Percentiles rank a stretch among this genome's conserved stretches.
phyloP scores from a whole-genome alignment of 92 coral and sea anemone genomes.

The Nematostella vectensis region DNA sequence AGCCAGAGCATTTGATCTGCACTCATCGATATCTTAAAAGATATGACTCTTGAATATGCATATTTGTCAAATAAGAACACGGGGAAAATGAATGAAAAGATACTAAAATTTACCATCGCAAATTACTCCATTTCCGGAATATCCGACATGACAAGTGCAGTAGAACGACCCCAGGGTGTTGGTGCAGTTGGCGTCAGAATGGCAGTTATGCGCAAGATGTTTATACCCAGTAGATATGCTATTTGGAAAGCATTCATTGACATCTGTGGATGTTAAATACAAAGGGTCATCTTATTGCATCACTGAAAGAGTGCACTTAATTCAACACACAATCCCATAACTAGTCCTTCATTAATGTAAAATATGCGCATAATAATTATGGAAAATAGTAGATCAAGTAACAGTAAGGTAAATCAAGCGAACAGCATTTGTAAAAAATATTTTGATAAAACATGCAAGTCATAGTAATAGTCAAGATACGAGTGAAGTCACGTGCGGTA shows the following conservation, averaged over 20 bases:
- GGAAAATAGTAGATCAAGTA: no score
- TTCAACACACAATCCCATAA: no score
- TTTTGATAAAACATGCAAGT: no score
- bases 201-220: slow-evolving; percentile 55
- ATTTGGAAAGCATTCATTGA: slow-evolving; percentile 48
- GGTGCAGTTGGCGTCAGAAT: slow-evolving; percentile 55
- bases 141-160: slow-evolving; percentile 53
- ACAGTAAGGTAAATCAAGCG: no score
- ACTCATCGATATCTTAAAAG: slow-evolving; percentile 56
- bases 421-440: no score
- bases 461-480: no score
- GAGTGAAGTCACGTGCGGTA: no score
- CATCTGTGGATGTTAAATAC: slow-evolving; percentile 20
- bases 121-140: slow-evolving; percentile 50
- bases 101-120: slow-evolving; percentile 44
- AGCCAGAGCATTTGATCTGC: slow-evolving; percentile 31
- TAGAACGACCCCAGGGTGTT: slow-evolving; percentile 56
- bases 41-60: background rate
- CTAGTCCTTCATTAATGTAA: no score
- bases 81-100: no score
- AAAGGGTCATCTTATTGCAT: no score
- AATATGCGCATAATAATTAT: no score
- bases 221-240: slow-evolving; percentile 21
- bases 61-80: background rate
- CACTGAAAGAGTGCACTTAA: no score